phyloP scores from a whole-genome alignment of 1,140 invertebrate genomes.

The Ostrea edulis region DNA sequence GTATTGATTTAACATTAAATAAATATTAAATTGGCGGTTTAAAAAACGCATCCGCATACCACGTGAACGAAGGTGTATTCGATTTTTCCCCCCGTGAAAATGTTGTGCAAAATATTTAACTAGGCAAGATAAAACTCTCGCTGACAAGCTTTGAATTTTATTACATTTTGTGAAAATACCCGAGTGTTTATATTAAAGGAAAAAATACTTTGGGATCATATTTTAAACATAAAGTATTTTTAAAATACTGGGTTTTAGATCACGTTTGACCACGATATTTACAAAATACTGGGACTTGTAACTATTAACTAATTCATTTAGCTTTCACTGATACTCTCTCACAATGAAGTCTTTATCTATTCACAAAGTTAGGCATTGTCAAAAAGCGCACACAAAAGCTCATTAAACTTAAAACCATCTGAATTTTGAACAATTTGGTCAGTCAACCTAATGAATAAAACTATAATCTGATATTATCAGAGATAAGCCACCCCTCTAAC shows the following conservation, averaged over 20 bases:
- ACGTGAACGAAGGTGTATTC: neutral
- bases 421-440: neutral
- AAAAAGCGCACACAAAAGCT: constrained; percentile 12
- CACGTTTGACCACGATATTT: constrained; percentile 15
- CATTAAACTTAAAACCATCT: neutral
- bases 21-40: constrained; percentile 33
- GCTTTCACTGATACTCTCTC: constrained; percentile 29
- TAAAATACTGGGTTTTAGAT: constrained; percentile 21
- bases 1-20: constrained; percentile 37
- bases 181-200: neutral
- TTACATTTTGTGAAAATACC: constrained; percentile 8
- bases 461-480: neutral
- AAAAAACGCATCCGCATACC: constrained; percentile 26
- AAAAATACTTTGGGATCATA: constrained; percentile 30
- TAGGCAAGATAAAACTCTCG: neutral
- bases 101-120: constrained; percentile 8
- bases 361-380: constrained; percentile 23
- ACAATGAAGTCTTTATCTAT: constrained; percentile 32
- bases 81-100: neutral
- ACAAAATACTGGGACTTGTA: constrained; percentile 16
- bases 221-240: constrained; percentile 26
- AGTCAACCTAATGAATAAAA: neutral
- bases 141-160: neutral
- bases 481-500: neutral
- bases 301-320: constrained; percentile 28